Evolutionary conservation across 2,797 vertebrate genomes (phyloP).

Genomic region (Eulemur rubriventer): DNA sequence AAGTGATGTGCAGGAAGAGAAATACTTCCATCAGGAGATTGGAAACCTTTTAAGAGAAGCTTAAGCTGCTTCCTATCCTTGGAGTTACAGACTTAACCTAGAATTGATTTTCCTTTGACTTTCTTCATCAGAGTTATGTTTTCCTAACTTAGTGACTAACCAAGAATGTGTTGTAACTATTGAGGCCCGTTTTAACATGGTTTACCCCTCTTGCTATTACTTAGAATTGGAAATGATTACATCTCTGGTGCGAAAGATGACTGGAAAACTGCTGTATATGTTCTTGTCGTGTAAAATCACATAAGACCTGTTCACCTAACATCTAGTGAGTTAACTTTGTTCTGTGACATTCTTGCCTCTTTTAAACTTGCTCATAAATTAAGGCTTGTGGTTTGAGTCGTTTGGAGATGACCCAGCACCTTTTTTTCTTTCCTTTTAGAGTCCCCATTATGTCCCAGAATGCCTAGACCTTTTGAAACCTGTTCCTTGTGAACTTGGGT

Average conservation of each 20-base stretch:
- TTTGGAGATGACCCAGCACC: not conserved
- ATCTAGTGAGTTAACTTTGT: not conserved
- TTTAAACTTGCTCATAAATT: slow-evolving; percentile 17
- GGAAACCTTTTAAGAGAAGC: not conserved
- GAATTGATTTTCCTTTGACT: slow-evolving; percentile 35
- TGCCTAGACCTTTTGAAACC: not conserved
- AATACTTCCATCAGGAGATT: not conserved
- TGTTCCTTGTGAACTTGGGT: not conserved
- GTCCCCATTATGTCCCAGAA: not conserved
- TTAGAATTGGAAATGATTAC: not conserved
- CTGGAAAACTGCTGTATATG: not conserved
- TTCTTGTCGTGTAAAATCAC: not conserved
- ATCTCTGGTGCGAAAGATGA: not conserved
- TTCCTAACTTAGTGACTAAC: slow-evolving; percentile 26
- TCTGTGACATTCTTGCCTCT: not conserved
- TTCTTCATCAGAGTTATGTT: slow-evolving; percentile 24
- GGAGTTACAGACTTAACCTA: not conserved
- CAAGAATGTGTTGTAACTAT: not conserved
- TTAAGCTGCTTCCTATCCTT: not conserved
- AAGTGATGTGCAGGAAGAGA: not conserved
- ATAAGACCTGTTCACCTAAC: not conserved
- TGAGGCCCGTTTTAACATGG: not conserved
- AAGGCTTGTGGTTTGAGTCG: not conserved
- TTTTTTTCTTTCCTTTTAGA: not conserved
- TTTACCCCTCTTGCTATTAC: not conserved